phyloP scores from a whole-genome alignment of 2,113 vertebrate species.

The Cheilinus undulatus region DNA sequence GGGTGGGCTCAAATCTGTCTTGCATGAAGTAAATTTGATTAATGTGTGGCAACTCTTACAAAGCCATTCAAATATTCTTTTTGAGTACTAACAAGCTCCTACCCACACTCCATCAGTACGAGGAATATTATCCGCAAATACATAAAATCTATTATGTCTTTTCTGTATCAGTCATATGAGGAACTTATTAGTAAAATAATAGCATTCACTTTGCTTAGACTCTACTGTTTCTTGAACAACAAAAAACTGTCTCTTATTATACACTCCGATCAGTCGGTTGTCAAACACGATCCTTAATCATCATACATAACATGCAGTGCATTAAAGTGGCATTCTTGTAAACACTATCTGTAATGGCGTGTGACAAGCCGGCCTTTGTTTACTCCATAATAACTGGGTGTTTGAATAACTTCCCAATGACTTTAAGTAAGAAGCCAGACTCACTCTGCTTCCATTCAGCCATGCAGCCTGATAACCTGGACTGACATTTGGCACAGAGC shows the following conservation, averaged over 20 bases:
- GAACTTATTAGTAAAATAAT: slow-evolving; percentile 42
- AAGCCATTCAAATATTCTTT: too few species aligned
- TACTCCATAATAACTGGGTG: slow-evolving; percentile 80
- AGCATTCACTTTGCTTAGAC: slow-evolving; percentile 23
- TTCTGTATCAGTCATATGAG: slow-evolving; percentile 38
- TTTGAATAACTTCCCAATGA: slow-evolving; percentile 82
- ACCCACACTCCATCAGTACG: neutral
- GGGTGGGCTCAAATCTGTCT: too few species aligned
- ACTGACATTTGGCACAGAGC: slow-evolving; percentile 71
- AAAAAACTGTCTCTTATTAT: slow-evolving; percentile 59
- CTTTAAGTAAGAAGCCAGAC: slow-evolving; percentile 77
- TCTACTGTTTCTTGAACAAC: slow-evolving; percentile 45
- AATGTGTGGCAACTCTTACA: too few species aligned
- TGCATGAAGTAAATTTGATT: too few species aligned
- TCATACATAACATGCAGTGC: slow-evolving; percentile 62
- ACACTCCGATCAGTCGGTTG: slow-evolving; percentile 67
- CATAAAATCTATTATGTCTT: slow-evolving; percentile 17
- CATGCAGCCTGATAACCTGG: slow-evolving; percentile 68
- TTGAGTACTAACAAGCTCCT: too few species aligned
- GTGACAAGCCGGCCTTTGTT: slow-evolving; percentile 81
- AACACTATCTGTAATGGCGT: slow-evolving; percentile 77
- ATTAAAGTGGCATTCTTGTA: slow-evolving; percentile 79
- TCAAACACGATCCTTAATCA: slow-evolving; percentile 74
- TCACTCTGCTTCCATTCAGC: slow-evolving; percentile 81
- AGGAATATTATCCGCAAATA: slow-evolving; percentile 18